A percentile compares a stretch with the other conserved stretches of the same genome.
These are phyloP conservation scores for Pelvicachromis taeniatus DNA, from an alignment of 2,113 vertebrate species.

Conservation along the genomic window DNA sequence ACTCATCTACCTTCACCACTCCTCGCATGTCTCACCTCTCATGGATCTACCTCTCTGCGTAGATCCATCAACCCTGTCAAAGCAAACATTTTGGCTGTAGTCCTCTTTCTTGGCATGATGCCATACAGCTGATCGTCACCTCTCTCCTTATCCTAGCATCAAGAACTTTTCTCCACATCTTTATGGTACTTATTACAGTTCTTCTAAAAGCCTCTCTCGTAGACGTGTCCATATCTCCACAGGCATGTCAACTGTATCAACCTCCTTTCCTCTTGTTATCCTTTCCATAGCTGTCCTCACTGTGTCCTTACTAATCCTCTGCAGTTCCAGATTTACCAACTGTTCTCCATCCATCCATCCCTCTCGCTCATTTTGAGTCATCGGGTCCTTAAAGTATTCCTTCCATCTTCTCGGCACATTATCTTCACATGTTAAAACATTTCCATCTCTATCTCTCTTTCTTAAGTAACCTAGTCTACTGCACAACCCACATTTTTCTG, in stretches of 20 bases:
- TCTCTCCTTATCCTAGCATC: background rate
- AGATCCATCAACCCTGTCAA: background rate
- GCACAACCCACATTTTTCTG: background rate
- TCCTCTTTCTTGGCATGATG: background rate
- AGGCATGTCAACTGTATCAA: background rate
- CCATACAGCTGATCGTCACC: background rate
- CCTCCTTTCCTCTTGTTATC: background rate
- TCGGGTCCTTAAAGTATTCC: background rate
- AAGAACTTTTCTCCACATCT: background rate
- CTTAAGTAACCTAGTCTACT: background rate
- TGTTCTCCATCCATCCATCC: background rate
- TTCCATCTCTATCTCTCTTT: background rate
- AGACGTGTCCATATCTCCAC: background rate
- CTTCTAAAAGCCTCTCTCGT: background rate
- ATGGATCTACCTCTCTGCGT: background rate
- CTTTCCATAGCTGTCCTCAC: background rate
- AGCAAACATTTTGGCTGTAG: background rate
- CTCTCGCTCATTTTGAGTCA: background rate
- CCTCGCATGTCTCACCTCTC: background rate
- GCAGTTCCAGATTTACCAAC: background rate
- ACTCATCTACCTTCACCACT: background rate
- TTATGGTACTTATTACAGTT: background rate
- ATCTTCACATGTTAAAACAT: background rate
- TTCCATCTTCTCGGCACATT: background rate
- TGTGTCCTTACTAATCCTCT: background rate